These are phyloP conservation scores for Ormyrus rosae DNA, from an alignment of 2,888 invertebrate genomes.

Conservation along the genomic window DNA sequence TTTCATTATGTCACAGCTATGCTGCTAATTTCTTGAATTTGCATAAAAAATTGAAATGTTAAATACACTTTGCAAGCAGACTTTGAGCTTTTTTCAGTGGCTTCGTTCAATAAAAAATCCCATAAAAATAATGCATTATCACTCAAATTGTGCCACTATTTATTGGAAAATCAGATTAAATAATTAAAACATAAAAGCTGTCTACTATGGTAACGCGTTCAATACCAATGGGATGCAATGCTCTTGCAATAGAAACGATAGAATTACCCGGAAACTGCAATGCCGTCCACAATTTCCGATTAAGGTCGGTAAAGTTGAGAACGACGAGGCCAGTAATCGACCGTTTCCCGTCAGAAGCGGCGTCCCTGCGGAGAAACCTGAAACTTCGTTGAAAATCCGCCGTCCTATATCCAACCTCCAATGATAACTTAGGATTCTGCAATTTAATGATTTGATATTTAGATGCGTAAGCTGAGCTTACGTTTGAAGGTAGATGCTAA, in stretches of 20 bases:
- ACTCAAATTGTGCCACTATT: too few species aligned
- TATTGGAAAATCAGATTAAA: too few species aligned
- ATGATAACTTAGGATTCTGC: slow-evolving; percentile 40
- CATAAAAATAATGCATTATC: too few species aligned
- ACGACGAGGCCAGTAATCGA: slow-evolving; percentile 37
- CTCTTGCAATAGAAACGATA: slow-evolving; percentile 18
- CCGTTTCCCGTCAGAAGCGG: not conserved
- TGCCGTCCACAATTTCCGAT: slow-evolving; percentile 60
- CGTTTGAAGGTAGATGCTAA: not conserved
- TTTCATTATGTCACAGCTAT: too few species aligned
- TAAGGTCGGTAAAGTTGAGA: slow-evolving; percentile 63
- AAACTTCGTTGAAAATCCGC: not conserved
- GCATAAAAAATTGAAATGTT: too few species aligned
- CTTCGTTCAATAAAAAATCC: too few species aligned
- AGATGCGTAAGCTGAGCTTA: not conserved
- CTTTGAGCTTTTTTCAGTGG: too few species aligned
- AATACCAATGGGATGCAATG: slow-evolving; percentile 10
- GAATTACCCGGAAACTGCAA: slow-evolving; percentile 63
- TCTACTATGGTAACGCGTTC: not conserved
- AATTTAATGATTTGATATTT: slow-evolving; percentile 26
- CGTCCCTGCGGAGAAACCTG: slow-evolving; percentile 11
- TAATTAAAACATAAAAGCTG: too few species aligned
- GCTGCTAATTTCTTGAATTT: too few species aligned
- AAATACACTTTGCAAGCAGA: too few species aligned
- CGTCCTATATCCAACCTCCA: not conserved